Evolutionary conservation across 2,797 vertebrate species (phyloP), one percentile per base, ranked within the genome.

Genomic region (Intellagama lesueurii): DNA sequence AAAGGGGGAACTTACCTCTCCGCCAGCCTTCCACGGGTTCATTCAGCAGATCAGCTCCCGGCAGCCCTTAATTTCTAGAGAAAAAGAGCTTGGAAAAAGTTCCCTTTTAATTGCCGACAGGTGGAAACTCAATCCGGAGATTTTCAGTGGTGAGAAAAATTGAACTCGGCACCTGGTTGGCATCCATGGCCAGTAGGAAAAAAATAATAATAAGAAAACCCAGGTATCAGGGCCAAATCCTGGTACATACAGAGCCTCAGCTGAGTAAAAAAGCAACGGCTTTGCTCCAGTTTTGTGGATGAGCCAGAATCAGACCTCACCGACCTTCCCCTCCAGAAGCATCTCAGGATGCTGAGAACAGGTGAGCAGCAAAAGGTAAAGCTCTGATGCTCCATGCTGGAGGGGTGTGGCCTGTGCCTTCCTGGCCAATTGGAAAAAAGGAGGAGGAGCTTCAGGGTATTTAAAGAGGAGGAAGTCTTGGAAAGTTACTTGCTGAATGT

Each of bases 381-480:
- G 40, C 35, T 88, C 9, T 32, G 26, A 30, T 40, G 14, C 49
- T 82, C 28, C 26, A 47, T 14, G 17, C 16, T 14, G 32, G 73
- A 80, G 78, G 64, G 81, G 86, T 17, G 87, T 56, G 77, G 60
- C 47, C 70, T 28, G 3, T 49, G 32, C 22, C 8, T 32, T 35
- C 32, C 4, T n/a, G 32, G 49, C 86, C 89, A 90, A 87, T 90
- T 60, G 82, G 70, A 72, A 44, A n/a, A 26, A 26, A 77, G n/a
- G 83, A 83, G 16, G 68, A 30, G 66, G 68, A 64, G 35, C 16
- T 26, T 17, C 2, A 8, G 80, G 35, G 28, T 6, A 40, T 7
- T 82, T 52, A 81, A 56, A 35, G 26, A 32, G 35, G 22, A 40
- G 60, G 22, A 16, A 81, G n/a, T n/a, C n/a, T n/a, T n/a, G n/a